These are phyloP conservation scores for Noctuana brunneofusca DNA, from an alignment of 2,888 invertebrate species.

Conservation along the genomic window DNA sequence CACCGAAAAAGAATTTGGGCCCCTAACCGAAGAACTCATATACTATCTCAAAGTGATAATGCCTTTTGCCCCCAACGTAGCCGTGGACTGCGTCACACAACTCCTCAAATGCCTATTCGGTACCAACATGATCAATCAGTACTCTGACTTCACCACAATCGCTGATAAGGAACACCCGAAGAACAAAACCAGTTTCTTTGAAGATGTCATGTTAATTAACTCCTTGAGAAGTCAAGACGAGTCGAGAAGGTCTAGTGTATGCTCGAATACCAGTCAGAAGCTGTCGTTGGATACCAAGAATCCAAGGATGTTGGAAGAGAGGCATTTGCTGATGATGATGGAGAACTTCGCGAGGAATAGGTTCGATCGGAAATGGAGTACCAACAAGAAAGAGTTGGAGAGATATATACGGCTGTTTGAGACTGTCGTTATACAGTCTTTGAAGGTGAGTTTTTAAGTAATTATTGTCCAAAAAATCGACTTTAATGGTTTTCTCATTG, in stretches of 20 bases:
- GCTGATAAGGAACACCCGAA: slow-evolving; percentile 43
- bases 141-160: slow-evolving; percentile 68
- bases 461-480: no score
- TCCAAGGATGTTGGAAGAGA: slow-evolving; percentile 64
- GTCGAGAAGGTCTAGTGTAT: slow-evolving; percentile 58
- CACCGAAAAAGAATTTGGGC: slow-evolving; percentile 87
- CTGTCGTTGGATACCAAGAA: slow-evolving; percentile 60
- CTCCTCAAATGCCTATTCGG: slow-evolving; percentile 89
- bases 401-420: slow-evolving; percentile 96
- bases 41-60: slow-evolving; percentile 89
- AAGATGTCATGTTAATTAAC: slow-evolving; percentile 65
- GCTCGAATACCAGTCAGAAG: slow-evolving; percentile 66
- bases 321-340: slow-evolving; percentile 65
- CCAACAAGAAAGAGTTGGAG: slow-evolving; percentile 81
- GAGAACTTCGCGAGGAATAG: slow-evolving; percentile 75
- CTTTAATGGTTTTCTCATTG: no score
- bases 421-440: slow-evolving; percentile 95
- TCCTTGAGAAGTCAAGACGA: slow-evolving; percentile 43
- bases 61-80: slow-evolving; percentile 85
- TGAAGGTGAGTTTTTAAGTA: slow-evolving; percentile 85
- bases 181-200: slow-evolving; percentile 52
- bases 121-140: slow-evolving; percentile 85
- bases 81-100: slow-evolving; percentile 90
- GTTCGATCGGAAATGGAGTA: slow-evolving; percentile 74
- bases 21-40: slow-evolving; percentile 91